Conservation (phyloP, 2,888 invertebrate species). For the Chloroclysta siterata region DNA sequence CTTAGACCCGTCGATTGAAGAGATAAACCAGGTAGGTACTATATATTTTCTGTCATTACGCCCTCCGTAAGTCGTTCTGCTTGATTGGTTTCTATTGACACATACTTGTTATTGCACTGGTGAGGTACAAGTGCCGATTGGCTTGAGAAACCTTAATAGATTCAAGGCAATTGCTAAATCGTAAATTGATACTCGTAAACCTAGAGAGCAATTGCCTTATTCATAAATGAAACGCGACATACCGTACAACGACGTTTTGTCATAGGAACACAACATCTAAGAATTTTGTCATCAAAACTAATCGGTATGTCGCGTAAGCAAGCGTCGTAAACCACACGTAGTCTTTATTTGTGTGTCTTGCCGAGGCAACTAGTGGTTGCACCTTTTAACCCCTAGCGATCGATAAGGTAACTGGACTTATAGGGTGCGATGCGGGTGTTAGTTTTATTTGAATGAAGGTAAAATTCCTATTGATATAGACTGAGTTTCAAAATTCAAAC, state of each 20-base stretch:
- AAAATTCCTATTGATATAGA: background rate
- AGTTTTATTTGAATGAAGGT: background rate
- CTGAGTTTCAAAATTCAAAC: background rate
- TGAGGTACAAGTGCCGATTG: constrained; percentile 26
- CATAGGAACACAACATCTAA: background rate
- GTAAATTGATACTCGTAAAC: constrained; percentile 9
- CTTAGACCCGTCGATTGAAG: background rate
- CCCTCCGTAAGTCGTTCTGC: constrained; percentile 43
- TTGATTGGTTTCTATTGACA: constrained; percentile 55
- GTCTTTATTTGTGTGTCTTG: constrained; percentile 10
- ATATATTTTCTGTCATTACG: constrained; percentile 43
- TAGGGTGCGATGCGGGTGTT: constrained; percentile 11
- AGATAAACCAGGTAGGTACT: background rate
- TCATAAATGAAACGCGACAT: background rate
- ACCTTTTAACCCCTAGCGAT: constrained; percentile 16
- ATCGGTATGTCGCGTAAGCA: background rate
- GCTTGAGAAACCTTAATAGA: constrained; percentile 39
- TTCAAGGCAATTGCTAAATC: constrained; percentile 28
- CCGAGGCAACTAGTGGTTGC: constrained; percentile 34
- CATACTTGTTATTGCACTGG: constrained; percentile 47
- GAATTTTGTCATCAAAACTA: background rate
- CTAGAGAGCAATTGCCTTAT: constrained; percentile 1
- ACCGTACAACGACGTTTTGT: background rate
- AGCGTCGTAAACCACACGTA: constrained; percentile 5
- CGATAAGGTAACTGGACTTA: constrained; percentile 24